Base-by-base conservation (phyloP, 2,113 vertebrate genomes). In the Gobius niger region DNA sequence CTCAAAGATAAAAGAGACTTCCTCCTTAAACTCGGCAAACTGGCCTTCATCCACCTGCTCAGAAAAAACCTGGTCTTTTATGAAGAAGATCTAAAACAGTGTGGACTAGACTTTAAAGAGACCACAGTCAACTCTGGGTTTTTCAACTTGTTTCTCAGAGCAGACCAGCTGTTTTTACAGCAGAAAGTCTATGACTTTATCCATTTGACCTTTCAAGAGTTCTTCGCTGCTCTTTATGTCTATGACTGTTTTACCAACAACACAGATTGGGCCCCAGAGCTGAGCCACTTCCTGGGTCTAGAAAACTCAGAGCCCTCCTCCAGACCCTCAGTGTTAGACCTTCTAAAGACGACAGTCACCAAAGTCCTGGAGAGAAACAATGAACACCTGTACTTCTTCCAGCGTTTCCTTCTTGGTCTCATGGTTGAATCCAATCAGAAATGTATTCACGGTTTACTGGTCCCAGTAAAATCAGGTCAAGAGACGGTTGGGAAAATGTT, bases 191-290 rank as follows among this genome's bases (percentile, higher is more conserved):
- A 80, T 40, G 83, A 57, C 63, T 90, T 90, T 73, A 73, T 88
- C 0, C 87, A 89, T 47, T 68, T 85, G 63, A 90, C 76, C 7
- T 0, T 90, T 4, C 89, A 90, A 68, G 87, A 89, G 83, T 90
- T 88, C 65, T 85, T 90, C 14, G 86, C 81, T 11, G 88, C 86
- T 56, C 54, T 90, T 3, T 88, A 77, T 11, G 65, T 84, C 18
- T 82, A 82, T 8, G 66, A 81, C 7, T 82, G 82, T 65, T 84
- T 84, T 9, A 78, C 44, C 42, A 88, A 65, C 73, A 69, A 80
- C 4, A 72, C 70, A 3, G 65, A 42, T 4, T 24, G 63, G 57
- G 57, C 40, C 9, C 57, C 57, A 57, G 72, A 75, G 2, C 68
- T 88, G 0, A 0, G 4, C 0, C 0, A 7, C 2, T 81, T 85